A percentile compares a stretch with the other conserved stretches of the same genome.
These are phyloP conservation scores for Araneus ventricosus DNA, from an alignment of 1,140 invertebrate genomes.

Conservation along the genomic window DNA sequence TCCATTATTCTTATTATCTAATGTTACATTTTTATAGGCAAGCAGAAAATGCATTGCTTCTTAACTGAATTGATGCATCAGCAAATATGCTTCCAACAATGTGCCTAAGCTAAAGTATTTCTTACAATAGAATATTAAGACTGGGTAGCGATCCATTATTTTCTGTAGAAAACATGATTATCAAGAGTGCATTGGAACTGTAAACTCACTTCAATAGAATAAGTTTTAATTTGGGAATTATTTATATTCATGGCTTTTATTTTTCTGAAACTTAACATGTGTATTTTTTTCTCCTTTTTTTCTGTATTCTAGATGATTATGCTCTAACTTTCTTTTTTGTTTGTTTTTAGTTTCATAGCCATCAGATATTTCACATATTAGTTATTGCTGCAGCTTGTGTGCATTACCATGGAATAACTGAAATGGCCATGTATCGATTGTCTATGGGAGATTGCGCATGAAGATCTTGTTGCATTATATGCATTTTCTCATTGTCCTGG, in stretches of 20 bases:
- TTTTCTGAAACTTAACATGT: not conserved
- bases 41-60: no score
- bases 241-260: not conserved
- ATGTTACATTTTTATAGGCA: no score
- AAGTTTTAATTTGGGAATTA: no score
- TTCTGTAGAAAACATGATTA: no score
- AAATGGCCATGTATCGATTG: constrained; percentile 97
- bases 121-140: no score
- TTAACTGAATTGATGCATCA: no score
- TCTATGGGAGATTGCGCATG: constrained; percentile 91
- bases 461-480: constrained; percentile 13
- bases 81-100: no score
- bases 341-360: constrained; percentile 92
- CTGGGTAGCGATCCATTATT: no score
- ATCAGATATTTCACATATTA: constrained; percentile 98
- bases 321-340: not conserved
- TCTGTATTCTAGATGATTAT: not conserved
- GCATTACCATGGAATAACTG: constrained; percentile 98
- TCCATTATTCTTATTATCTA: no score
- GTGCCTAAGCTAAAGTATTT: no score
- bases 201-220: no score
- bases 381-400: constrained; percentile 98
- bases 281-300: not conserved
- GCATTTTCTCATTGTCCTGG: constrained; percentile 51
- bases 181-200: no score